These are phyloP conservation scores for Nycticorax nycticorax DNA, from an alignment of 2,113 vertebrate genomes.

Conservation along the genomic window DNA sequence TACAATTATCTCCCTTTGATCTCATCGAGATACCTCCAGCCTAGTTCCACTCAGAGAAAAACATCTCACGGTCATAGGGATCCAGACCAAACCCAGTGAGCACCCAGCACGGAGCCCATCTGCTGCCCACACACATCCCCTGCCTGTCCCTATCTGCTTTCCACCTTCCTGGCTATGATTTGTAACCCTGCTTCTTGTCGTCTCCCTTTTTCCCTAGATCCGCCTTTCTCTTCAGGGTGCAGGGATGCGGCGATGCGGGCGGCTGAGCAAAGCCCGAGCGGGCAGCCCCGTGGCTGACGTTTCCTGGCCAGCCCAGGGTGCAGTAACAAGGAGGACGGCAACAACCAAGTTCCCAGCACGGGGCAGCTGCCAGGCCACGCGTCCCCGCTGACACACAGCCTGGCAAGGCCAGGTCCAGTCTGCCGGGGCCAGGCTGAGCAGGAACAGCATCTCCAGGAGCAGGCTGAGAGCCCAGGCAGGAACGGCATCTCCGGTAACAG, in stretches of 20 bases:
- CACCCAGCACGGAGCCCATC: neutral
- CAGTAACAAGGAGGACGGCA: neutral
- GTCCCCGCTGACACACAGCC: conserved; percentile 11
- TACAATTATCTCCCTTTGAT: neutral
- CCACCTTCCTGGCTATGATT: neutral
- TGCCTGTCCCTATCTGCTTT: neutral
- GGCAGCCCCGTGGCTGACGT: neutral
- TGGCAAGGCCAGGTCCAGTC: neutral
- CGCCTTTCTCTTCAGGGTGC: neutral
- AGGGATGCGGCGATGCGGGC: rapidly evolving
- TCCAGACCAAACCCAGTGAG: neutral
- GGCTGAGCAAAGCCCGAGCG: neutral
- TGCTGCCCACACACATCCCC: neutral
- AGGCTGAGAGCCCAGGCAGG: conserved; percentile 41
- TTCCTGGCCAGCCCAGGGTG: neutral
- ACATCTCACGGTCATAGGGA: neutral
- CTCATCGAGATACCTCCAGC: neutral
- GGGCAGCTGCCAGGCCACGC: conserved; percentile 15
- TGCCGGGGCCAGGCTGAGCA: conserved; percentile 26
- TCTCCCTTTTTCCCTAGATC: neutral
- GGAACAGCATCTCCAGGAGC: conserved; percentile 36
- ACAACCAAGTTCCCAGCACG: neutral
- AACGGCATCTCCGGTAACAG: conserved; percentile 1
- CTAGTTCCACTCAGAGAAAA: neutral
- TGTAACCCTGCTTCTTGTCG: neutral